Percentiles rank a stretch among this genome's conserved stretches.
Conservation (phyloP, 2,888 invertebrate species). For the Eumacrocentrus americanus region DNA sequence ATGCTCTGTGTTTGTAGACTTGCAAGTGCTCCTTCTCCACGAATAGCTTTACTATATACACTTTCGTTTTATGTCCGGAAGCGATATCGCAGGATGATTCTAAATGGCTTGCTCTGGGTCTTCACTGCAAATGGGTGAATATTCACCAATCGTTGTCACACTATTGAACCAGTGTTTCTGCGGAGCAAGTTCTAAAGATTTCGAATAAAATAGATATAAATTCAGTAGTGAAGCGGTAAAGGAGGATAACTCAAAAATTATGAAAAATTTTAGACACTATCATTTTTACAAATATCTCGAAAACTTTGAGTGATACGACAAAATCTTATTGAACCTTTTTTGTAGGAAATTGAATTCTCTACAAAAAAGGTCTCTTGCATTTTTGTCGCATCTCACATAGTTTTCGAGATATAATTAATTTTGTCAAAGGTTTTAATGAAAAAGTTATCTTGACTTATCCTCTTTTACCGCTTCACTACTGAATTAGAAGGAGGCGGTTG, state of each 20-base stretch:
- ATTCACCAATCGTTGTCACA: no score
- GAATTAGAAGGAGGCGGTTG: no score
- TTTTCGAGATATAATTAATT: no score
- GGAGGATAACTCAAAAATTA: neutral
- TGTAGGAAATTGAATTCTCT: neutral
- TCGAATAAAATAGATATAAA: slow-evolving; percentile 26
- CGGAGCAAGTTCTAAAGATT: slow-evolving; percentile 8
- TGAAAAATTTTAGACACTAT: neutral
- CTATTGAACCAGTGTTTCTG: no score
- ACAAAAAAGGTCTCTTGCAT: neutral
- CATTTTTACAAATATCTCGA: neutral
- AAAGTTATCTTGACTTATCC: no score
- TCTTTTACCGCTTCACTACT: no score
- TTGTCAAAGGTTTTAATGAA: no score
- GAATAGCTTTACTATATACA: slow-evolving; percentile 35
- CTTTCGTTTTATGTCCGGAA: slow-evolving; percentile 33
- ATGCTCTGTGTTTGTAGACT: neutral
- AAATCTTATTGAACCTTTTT: neutral
- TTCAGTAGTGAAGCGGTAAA: neutral
- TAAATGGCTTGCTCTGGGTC: slow-evolving; percentile 25
- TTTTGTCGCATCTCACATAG: no score
- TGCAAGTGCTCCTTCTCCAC: slow-evolving; percentile 14
- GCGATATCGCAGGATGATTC: slow-evolving; percentile 31
- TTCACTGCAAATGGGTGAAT: neutral
- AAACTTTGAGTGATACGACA: neutral